These are phyloP conservation scores for Hoplodrina blanda DNA, from an alignment of 2,888 invertebrate genomes.

Conservation along the genomic window DNA sequence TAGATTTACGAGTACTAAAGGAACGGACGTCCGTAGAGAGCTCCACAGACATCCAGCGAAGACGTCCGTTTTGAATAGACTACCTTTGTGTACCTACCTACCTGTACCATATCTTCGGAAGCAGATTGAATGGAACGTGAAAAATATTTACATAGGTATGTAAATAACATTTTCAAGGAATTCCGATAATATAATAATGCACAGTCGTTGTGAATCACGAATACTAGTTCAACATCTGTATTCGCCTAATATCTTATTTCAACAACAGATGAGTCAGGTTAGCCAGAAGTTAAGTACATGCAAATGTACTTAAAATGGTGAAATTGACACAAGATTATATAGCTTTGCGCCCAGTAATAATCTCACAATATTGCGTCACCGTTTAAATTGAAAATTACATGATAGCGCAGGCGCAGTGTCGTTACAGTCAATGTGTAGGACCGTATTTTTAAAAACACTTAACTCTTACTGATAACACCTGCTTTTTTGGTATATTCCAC, in stretches of 20 bases:
- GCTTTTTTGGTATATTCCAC: background rate
- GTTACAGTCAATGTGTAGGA: too few relatives aligned
- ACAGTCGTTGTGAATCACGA: background rate
- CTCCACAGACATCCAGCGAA: constrained; percentile 59
- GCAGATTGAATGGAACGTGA: constrained; percentile 34
- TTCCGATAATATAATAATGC: background rate
- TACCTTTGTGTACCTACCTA: constrained; percentile 60
- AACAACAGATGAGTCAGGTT: constrained; percentile 29
- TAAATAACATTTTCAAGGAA: constrained; percentile 4
- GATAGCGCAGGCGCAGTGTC: background rate
- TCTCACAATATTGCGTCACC: constrained; percentile 24
- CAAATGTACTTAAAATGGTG: constrained; percentile 4
- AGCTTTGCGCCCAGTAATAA: constrained; percentile 7
- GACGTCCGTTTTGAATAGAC: constrained; percentile 67
- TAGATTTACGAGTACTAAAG: constrained; percentile 62
- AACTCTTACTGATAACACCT: background rate
- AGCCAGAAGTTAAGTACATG: constrained; percentile 1
- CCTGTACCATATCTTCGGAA: constrained; percentile 36
- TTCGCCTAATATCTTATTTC: constrained; percentile 15
- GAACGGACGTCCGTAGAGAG: constrained; percentile 61
- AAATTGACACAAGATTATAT: constrained; percentile 19
- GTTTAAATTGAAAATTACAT: constrained; percentile 15
- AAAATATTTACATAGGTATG: constrained; percentile 15
- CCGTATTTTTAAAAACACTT: background rate
- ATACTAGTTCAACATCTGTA: background rate